Conservation (phyloP, 2,888 invertebrate species). For the Ferdinandea cuprea region DNA sequence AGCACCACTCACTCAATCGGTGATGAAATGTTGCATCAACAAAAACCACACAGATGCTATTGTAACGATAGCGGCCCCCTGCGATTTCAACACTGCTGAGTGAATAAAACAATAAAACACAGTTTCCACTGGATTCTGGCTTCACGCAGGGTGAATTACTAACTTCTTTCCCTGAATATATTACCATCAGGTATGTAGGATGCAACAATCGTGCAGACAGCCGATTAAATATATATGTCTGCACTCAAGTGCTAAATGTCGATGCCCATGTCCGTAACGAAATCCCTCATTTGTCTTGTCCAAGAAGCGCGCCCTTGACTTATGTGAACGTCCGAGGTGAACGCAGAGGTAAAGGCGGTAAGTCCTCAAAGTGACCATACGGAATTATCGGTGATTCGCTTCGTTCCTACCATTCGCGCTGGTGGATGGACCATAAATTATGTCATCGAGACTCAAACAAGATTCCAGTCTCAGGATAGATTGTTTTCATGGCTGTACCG, state of each 20-base stretch:
- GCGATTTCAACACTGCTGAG: slow-evolving; percentile 10
- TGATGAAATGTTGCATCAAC: slow-evolving; percentile 30
- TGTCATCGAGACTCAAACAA: slow-evolving; percentile 66
- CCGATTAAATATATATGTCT: slow-evolving; percentile 42
- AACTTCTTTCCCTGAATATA: not conserved
- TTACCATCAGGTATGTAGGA: not conserved
- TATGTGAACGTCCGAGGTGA: slow-evolving; percentile 20
- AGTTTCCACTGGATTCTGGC: slow-evolving; percentile 5
- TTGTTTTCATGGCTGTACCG: slow-evolving; percentile 50
- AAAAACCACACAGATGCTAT: slow-evolving; percentile 33
- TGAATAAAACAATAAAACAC: slow-evolving; percentile 12
- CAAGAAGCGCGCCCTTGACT: slow-evolving; percentile 15
- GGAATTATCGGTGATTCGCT: slow-evolving; percentile 31
- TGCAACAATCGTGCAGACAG: slow-evolving; percentile 58
- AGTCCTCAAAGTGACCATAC: slow-evolving; percentile 67
- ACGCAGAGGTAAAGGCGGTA: slow-evolving; percentile 26
- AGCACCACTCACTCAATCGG: slow-evolving; percentile 1
- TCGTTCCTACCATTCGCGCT: slow-evolving; percentile 5
- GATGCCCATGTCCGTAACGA: slow-evolving; percentile 40
- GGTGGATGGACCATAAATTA: slow-evolving; percentile 51
- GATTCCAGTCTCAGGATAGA: slow-evolving; percentile 59
- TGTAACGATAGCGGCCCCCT: slow-evolving; percentile 23
- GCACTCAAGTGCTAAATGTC: slow-evolving; percentile 56
- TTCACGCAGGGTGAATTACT: slow-evolving; percentile 24
- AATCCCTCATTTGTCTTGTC: slow-evolving; percentile 57